Evolutionary conservation across 2,113 vertebrate species (phyloP).

Genomic region (Miniopterus natalensis): DNA sequence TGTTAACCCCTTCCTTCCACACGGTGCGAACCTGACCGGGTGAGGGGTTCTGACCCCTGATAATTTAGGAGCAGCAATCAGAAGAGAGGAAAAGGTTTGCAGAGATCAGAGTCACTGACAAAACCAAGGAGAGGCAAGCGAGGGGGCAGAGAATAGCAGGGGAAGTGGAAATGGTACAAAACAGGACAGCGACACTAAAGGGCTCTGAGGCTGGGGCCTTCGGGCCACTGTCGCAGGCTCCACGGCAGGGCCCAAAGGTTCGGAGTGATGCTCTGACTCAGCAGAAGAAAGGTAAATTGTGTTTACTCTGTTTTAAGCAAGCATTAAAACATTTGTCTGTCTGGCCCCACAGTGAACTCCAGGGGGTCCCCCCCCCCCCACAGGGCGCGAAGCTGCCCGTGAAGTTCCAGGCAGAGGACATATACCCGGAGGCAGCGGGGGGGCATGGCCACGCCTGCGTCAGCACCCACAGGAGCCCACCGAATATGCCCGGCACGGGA

Average conservation of each 20-base stretch:
- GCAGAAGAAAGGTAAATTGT: background rate
- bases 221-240: accelerated
- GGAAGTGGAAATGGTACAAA: background rate
- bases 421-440: accelerated
- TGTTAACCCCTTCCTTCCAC: accelerated
- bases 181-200: background rate
- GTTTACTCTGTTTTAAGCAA: background rate
- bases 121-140: background rate
- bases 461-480: background rate
- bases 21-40: accelerated
- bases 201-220: background rate
- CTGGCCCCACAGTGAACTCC: background rate
- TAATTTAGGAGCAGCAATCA: background rate
- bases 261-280: accelerated
- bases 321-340: background rate
- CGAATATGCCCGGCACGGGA: accelerated
- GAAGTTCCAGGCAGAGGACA: background rate
- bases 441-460: accelerated
- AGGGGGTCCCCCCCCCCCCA: background rate
- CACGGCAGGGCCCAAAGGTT: accelerated
- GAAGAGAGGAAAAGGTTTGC: background rate
- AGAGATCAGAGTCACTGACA: background rate
- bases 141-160: background rate
- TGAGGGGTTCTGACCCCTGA: background rate
- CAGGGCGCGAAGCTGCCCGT: background rate